These are phyloP conservation scores for Drosophila melanica DNA, from an alignment of 1,140 invertebrate genomes.

Conservation along the genomic window DNA sequence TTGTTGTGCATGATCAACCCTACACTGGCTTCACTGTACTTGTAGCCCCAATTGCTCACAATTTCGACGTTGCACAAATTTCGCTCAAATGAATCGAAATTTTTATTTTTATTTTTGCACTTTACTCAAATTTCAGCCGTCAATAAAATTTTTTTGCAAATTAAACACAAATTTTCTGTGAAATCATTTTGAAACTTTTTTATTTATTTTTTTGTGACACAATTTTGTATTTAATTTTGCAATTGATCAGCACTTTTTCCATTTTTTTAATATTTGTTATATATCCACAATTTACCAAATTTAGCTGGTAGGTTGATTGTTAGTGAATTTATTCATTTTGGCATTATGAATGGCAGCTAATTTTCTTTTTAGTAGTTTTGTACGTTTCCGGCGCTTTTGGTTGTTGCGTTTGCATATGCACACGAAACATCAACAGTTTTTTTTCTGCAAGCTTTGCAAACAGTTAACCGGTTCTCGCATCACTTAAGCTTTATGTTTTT, in stretches of 20 bases:
- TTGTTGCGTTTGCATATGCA: slow-evolving; percentile 43
- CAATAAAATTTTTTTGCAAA: slow-evolving; percentile 1
- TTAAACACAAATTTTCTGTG: slow-evolving; percentile 12
- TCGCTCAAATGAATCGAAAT: neutral
- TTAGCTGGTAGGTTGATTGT: neutral
- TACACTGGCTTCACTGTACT: slow-evolving; percentile 18
- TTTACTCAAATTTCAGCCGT: slow-evolving; percentile 25
- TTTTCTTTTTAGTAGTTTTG: slow-evolving; percentile 34
- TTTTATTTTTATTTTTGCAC: slow-evolving; percentile 14
- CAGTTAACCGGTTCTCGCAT: slow-evolving; percentile 50
- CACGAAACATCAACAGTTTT: slow-evolving; percentile 14
- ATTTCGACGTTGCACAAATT: slow-evolving; percentile 19
- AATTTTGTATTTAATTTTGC: slow-evolving; percentile 14
- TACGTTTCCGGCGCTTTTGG: slow-evolving; percentile 45
- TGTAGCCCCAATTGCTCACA: slow-evolving; percentile 1
- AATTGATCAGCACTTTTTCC: slow-evolving; percentile 30
- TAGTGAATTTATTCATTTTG: slow-evolving; percentile 26
- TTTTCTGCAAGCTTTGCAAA: slow-evolving; percentile 49
- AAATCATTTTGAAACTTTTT: neutral
- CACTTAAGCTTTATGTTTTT: slow-evolving; percentile 20
- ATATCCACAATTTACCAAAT: neutral
- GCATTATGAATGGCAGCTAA: slow-evolving; percentile 39
- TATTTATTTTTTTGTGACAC: slow-evolving; percentile 14
- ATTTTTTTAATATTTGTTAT: neutral
- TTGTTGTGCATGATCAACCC: neutral